phyloP scores from a whole-genome alignment of 1,140 invertebrate genomes.

The Himalopsyche phryganea region DNA sequence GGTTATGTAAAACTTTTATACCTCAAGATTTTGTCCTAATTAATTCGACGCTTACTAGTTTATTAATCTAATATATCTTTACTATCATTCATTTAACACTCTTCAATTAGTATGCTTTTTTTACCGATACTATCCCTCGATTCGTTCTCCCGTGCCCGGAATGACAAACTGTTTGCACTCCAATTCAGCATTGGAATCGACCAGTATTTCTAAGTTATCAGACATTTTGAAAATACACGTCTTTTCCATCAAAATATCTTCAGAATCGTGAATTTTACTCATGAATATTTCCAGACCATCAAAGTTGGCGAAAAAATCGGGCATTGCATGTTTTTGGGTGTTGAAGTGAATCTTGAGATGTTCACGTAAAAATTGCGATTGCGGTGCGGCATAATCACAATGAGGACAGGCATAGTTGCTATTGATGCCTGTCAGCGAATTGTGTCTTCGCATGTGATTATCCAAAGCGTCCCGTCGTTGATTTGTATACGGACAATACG shows the following conservation, averaged over 20 bases:
- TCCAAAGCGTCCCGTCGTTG: slow-evolving; percentile 68
- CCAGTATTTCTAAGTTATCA: slow-evolving; percentile 41
- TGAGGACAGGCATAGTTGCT: slow-evolving; percentile 70
- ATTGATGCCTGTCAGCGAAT: slow-evolving; percentile 53
- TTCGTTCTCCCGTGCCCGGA: slow-evolving; percentile 53
- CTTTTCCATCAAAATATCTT: slow-evolving; percentile 38
- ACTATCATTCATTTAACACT: not conserved
- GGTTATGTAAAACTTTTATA: too few relatives aligned
- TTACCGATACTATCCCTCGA: not conserved
- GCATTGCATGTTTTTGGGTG: slow-evolving; percentile 54
- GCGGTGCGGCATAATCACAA: slow-evolving; percentile 78
- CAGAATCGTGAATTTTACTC: slow-evolving; percentile 40
- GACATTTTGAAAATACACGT: slow-evolving; percentile 40
- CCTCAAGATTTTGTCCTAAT: too few relatives aligned
- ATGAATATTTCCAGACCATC: slow-evolving; percentile 53
- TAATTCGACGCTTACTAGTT: too few relatives aligned
- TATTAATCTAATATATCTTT: too few relatives aligned
- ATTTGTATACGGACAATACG: slow-evolving; percentile 75
- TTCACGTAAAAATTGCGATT: slow-evolving; percentile 73
- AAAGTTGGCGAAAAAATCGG: slow-evolving; percentile 60
- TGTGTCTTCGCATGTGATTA: slow-evolving; percentile 73
- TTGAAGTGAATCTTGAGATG: slow-evolving; percentile 78
- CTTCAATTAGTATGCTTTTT: too few relatives aligned
- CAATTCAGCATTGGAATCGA: slow-evolving; percentile 39
- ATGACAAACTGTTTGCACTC: slow-evolving; percentile 55